These are phyloP conservation scores for Hephaestus fuliginosus DNA, from an alignment of 2,797 vertebrate species.

Conservation along the genomic window DNA sequence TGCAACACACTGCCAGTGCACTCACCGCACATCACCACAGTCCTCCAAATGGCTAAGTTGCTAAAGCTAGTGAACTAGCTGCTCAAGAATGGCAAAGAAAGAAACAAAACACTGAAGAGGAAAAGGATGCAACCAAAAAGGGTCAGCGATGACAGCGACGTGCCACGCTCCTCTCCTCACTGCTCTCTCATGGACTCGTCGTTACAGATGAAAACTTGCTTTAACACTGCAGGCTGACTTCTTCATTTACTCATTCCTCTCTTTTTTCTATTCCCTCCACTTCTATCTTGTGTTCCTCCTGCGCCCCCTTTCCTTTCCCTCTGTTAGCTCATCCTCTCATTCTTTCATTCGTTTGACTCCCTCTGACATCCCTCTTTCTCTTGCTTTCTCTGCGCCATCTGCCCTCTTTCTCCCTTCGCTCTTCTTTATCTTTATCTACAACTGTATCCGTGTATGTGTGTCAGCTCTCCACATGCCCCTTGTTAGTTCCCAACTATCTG, in stretches of 20 bases:
- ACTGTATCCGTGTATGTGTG: conserved; percentile 9
- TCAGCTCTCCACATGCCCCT: conserved; percentile 43
- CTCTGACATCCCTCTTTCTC: background rate
- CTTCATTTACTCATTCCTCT: background rate
- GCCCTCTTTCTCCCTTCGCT: background rate
- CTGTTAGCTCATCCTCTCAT: background rate
- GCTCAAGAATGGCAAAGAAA: too few species aligned
- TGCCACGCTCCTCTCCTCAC: too few species aligned
- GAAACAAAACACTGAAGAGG: too few species aligned
- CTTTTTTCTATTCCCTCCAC: too few species aligned
- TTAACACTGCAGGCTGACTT: background rate
- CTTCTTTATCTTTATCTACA: background rate
- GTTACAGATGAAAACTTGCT: conserved; percentile 12
- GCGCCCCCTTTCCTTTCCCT: background rate
- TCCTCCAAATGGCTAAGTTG: too few species aligned
- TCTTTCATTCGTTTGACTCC: background rate
- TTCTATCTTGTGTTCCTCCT: background rate
- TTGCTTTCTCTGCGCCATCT: background rate
- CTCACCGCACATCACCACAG: too few species aligned
- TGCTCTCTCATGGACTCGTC: too few species aligned
- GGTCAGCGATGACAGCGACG: too few species aligned
- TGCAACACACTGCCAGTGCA: too few species aligned
- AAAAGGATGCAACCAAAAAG: too few species aligned
- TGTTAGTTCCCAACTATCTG: conserved; percentile 48
- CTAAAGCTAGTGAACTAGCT: too few species aligned